Percentiles rank a stretch among this genome's conserved stretches.
Evolutionary conservation across 2,113 vertebrate species (phyloP).

Genomic region (Gobio gobio): DNA sequence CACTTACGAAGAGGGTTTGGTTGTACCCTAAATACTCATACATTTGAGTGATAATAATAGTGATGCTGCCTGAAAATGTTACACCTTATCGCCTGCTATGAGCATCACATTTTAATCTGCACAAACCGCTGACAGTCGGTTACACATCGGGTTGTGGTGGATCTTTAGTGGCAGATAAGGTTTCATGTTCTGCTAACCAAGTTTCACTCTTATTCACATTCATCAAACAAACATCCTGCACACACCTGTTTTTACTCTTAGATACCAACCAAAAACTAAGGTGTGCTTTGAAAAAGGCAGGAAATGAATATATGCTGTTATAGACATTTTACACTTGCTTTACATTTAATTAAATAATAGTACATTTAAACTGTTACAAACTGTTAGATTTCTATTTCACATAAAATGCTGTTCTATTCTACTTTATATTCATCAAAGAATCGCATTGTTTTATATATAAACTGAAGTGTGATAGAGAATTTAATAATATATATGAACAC

Average conservation of each 20-base stretch:
- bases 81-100: background rate
- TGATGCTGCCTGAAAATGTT: background rate
- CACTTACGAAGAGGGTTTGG: background rate
- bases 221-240: background rate
- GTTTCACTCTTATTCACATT: background rate
- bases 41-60: background rate
- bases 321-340: no score
- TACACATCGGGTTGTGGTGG: constrained; percentile 4
- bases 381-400: no score
- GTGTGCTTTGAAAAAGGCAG: background rate
- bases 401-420: no score
- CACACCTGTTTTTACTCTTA: background rate
- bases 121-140: background rate
- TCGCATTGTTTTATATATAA: background rate
- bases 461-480: background rate
- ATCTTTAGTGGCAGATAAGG: background rate
- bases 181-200: background rate
- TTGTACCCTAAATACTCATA: background rate
- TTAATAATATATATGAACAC: background rate
- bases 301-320: background rate
- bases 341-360: no score
- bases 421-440: no score
- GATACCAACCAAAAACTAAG: background rate
- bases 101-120: background rate
- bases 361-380: no score